These are phyloP conservation scores for Percopsis transmontana DNA, from an alignment of 2,113 vertebrate species.

Conservation along the genomic window DNA sequence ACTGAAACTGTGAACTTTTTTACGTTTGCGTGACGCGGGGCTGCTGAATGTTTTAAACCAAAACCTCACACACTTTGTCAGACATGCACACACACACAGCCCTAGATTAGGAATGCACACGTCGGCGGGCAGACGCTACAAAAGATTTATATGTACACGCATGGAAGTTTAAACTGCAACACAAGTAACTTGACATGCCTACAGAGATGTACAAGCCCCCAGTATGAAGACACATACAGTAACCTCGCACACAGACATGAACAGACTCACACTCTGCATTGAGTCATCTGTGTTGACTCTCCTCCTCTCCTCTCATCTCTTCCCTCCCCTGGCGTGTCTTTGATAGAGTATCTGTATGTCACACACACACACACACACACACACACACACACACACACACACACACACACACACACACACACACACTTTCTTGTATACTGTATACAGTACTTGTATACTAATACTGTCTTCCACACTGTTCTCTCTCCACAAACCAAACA, in stretches of 20 bases:
- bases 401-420: not conserved
- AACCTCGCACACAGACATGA: not conserved
- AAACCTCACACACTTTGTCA: no score
- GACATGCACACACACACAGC: no score
- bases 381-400: not conserved
- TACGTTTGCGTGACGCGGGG: no score
- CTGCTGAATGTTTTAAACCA: no score
- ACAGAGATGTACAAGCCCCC: not conserved
- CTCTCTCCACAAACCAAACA: not conserved
- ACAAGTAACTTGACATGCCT: not conserved
- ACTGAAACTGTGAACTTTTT: no score
- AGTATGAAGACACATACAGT: not conserved
- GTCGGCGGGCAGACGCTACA: not conserved
- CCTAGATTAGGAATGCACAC: no score
- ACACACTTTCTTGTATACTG: not conserved
- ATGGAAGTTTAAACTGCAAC: not conserved
- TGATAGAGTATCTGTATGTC: slow-evolving; percentile 59
- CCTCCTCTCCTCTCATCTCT: slow-evolving; percentile 27
- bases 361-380: slow-evolving; percentile 6
- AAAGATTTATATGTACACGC: not conserved
- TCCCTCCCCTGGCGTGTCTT: slow-evolving; percentile 47
- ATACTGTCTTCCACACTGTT: not conserved
- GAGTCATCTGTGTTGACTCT: slow-evolving; percentile 63
- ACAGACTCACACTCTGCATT: slow-evolving; percentile 30
- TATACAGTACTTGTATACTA: not conserved